phyloP scores from a whole-genome alignment of 2,797 vertebrate species.

The Columba guinea region DNA sequence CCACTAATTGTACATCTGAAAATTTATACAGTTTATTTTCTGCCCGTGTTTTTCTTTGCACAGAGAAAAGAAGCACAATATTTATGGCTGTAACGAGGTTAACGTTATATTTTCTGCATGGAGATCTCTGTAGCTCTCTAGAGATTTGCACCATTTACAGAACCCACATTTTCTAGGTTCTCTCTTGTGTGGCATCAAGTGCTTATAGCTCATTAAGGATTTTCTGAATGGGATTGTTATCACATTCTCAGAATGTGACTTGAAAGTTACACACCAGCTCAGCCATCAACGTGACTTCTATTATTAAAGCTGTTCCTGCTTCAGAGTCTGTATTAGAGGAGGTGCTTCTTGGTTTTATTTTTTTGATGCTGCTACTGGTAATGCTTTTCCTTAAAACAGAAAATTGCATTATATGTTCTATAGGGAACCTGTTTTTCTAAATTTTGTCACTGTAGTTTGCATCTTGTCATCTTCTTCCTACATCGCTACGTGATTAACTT shows the following conservation, averaged over 20 bases:
- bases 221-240: constrained; percentile 24
- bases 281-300: not conserved
- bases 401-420: not conserved
- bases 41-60: constrained; percentile 2
- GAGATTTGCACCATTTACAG: constrained; percentile 9
- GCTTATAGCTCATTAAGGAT: constrained; percentile 4
- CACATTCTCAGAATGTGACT: constrained; percentile 2
- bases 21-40: constrained; percentile 47
- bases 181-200: not conserved
- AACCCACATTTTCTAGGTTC: constrained; percentile 6
- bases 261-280: not conserved
- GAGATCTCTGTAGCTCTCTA: not conserved
- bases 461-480: not conserved
- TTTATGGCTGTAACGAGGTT: constrained; percentile 6
- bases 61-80: constrained; percentile 5
- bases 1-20: constrained; percentile 59
- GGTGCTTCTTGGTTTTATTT: not conserved
- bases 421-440: not conserved
- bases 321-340: not conserved
- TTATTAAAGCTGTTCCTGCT: not conserved
- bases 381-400: not conserved
- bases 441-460: not conserved
- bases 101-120: not conserved
- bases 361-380: not conserved
- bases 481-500: not conserved